A percentile compares a stretch with the other conserved stretches of the same genome.
Conservation (phyloP, 2,797 vertebrate species). For the Hirundo rustica region DNA sequence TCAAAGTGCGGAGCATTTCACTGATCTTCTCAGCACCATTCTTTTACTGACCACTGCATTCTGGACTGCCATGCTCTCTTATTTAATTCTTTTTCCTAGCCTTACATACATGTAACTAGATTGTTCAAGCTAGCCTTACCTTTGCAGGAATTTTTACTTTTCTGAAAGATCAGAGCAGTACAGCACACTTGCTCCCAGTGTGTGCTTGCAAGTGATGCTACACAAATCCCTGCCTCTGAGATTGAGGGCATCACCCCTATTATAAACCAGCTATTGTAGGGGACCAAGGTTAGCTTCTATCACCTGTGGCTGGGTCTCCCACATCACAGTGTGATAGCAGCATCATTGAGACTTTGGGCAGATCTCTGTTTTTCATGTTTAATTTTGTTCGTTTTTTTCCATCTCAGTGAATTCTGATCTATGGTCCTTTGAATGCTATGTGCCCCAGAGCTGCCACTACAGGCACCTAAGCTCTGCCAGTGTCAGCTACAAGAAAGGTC, state of each 20-base stretch:
- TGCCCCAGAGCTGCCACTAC: constrained; percentile 24
- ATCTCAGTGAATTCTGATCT: constrained; percentile 45
- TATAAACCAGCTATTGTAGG: constrained; percentile 31
- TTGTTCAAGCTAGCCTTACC: constrained; percentile 22
- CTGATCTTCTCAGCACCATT: not conserved
- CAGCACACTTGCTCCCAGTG: not conserved
- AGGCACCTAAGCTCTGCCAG: not conserved
- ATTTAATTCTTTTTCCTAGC: constrained; percentile 12
- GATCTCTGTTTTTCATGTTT: constrained; percentile 37
- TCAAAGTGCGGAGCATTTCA: not conserved
- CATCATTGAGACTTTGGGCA: constrained; percentile 21
- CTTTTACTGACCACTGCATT: not conserved
- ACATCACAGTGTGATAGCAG: not conserved
- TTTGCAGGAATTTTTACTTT: constrained; percentile 13
- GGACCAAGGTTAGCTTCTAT: constrained; percentile 51
- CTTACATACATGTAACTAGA: not conserved
- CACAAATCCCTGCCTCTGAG: constrained; percentile 43
- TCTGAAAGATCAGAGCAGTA: constrained; percentile 21
- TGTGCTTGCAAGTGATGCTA: constrained; percentile 3
- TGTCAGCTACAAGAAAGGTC: constrained; percentile 46
- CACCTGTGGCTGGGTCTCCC: constrained; percentile 18
- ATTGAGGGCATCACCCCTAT: constrained; percentile 68
- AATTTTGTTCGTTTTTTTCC: constrained; percentile 20
- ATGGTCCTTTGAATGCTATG: constrained; percentile 17
- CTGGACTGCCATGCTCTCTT: not conserved